These are phyloP conservation scores for Gavialis gangeticus DNA, from an alignment of 2,113 vertebrate species.

Conservation along the genomic window DNA sequence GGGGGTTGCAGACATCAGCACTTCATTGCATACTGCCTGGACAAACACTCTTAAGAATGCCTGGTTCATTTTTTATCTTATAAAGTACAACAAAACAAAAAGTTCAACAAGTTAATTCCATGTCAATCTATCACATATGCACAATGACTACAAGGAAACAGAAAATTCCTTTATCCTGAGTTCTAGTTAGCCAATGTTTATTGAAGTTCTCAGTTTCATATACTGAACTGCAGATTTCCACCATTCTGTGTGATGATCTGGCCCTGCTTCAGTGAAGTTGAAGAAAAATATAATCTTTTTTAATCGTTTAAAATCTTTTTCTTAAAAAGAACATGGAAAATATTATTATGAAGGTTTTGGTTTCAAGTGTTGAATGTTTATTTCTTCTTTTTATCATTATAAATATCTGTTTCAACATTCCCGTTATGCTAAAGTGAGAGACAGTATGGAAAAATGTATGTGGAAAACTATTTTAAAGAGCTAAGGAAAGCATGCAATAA, in stretches of 20 bases:
- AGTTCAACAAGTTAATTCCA: neutral
- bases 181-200: neutral
- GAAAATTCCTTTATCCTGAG: neutral
- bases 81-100: neutral
- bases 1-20: neutral
- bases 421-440: too few relatives aligned
- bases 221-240: neutral
- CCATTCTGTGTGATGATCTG: neutral
- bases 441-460: neutral
- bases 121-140: neutral
- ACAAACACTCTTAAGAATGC: neutral
- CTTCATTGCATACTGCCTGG: neutral
- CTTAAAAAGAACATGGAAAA: neutral
- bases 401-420: neutral
- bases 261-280: neutral
- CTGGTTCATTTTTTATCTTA: neutral
- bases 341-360: neutral
- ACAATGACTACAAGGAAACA: neutral
- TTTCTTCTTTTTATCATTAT: neutral
- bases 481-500: neutral
- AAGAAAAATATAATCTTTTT: neutral
- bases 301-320: neutral
- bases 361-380: neutral
- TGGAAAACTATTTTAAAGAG: neutral
- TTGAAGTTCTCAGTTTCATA: neutral